These are phyloP conservation scores for Cyanocitta stelleri DNA, from an alignment of 2,113 vertebrate species.

Conservation along the genomic window DNA sequence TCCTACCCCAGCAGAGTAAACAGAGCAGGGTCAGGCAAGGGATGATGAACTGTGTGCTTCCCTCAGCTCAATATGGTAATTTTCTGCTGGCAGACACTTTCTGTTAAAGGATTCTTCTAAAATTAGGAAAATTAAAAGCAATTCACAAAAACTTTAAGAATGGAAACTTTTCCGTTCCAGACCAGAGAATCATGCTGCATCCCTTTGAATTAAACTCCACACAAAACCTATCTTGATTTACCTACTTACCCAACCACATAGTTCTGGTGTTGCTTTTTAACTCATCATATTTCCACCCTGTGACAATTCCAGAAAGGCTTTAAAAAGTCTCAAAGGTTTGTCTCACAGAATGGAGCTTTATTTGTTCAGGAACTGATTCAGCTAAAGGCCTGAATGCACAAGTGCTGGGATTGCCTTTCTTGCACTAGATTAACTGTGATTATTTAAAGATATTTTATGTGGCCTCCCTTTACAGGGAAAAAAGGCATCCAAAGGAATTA, in stretches of 20 bases:
- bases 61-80: neutral
- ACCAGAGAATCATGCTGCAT: neutral
- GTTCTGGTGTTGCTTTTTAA: neutral
- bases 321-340: neutral
- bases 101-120: neutral
- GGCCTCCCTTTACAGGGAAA: neutral
- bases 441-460: neutral
- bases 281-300: neutral
- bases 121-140: neutral
- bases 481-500: neutral
- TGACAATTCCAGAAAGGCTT: neutral
- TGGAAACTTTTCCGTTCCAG: neutral
- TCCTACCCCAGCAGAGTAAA: constrained; percentile 53
- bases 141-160: neutral
- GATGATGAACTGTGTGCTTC: constrained; percentile 14
- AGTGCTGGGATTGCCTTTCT: neutral
- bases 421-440: neutral
- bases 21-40: constrained; percentile 57
- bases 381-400: neutral
- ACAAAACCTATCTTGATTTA: neutral
- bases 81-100: constrained; percentile 18
- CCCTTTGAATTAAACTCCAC: neutral
- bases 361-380: neutral
- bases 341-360: neutral
- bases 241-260: neutral